Evolutionary conservation across 2,797 vertebrate genomes (phyloP).

Genomic region (Nannoperca obscura): DNA sequence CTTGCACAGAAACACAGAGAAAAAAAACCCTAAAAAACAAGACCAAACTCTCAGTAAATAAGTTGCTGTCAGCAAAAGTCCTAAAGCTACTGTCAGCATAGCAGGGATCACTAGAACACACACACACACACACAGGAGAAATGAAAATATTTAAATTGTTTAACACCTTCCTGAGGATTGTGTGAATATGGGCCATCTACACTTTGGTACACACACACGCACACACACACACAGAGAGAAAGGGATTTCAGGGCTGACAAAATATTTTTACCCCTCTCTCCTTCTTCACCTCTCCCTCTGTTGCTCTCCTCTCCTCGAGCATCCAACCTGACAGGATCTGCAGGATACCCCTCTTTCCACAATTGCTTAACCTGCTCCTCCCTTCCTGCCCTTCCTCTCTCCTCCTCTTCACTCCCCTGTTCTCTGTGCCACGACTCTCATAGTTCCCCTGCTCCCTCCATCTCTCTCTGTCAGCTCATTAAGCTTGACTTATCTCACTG

Average conservation of each 20-base stretch:
- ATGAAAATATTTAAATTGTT: constrained; percentile 35
- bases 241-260: not conserved
- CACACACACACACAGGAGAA: not conserved
- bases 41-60: constrained; percentile 31
- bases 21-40: not conserved
- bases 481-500: constrained; percentile 81
- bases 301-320: constrained; percentile 27
- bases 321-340: constrained; percentile 48
- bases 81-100: constrained; percentile 56
- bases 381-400: constrained; percentile 31
- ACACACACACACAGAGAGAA: constrained; percentile 25
- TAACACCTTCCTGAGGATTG: constrained; percentile 31
- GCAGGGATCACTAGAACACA: constrained; percentile 39
- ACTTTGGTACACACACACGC: constrained; percentile 3
- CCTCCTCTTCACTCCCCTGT: constrained; percentile 51
- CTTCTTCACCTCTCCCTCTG: constrained; percentile 34
- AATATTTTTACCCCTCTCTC: constrained; percentile 33
- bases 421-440: constrained; percentile 54
- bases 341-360: constrained; percentile 55
- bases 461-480: constrained; percentile 82
- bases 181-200: constrained; percentile 3
- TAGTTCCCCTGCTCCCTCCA: constrained; percentile 59
- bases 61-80: constrained; percentile 58
- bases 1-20: not conserved
- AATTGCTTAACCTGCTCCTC: constrained; percentile 35